These are phyloP conservation scores for Drosophila ficusphila DNA, from an alignment of 1,140 invertebrate genomes.

Conservation along the genomic window DNA sequence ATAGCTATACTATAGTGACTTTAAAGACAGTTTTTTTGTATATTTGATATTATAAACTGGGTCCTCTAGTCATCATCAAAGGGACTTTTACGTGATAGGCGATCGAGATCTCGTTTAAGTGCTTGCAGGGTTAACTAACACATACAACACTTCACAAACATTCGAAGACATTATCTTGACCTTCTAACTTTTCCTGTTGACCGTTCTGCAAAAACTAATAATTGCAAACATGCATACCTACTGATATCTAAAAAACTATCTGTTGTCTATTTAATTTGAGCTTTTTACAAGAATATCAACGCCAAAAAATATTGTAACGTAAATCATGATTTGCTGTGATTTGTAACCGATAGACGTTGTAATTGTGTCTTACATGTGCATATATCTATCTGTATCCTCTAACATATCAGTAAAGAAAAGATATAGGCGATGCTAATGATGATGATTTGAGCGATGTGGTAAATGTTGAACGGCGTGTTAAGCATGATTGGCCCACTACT, in stretches of 20 bases:
- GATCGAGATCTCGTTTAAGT: no score
- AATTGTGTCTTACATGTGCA: constrained; percentile 53
- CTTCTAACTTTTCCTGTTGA: constrained; percentile 79
- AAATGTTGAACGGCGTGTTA: constrained; percentile 73
- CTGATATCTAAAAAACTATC: constrained; percentile 49
- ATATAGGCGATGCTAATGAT: constrained; percentile 44
- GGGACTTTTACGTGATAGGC: no score
- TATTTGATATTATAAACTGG: no score
- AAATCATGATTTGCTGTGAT: constrained; percentile 66
- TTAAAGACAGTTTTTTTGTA: no score
- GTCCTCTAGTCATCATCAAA: no score
- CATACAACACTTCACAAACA: constrained; percentile 27
- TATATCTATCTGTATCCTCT: constrained; percentile 26
- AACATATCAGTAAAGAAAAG: constrained; percentile 27
- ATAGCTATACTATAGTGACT: no score
- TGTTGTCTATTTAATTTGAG: constrained; percentile 71
- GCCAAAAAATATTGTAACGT: constrained; percentile 35
- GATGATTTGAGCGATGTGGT: constrained; percentile 76
- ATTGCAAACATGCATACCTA: constrained; percentile 30
- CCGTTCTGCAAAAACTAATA: constrained; percentile 73
- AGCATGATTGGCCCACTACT: constrained; percentile 84
- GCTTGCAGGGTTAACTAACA: no score
- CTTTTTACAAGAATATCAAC: constrained; percentile 51
- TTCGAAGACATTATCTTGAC: constrained; percentile 51
- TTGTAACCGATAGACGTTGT: constrained; percentile 61